Conservation (phyloP, 2,113 vertebrate species). For the Gorsachius goisagi region DNA sequence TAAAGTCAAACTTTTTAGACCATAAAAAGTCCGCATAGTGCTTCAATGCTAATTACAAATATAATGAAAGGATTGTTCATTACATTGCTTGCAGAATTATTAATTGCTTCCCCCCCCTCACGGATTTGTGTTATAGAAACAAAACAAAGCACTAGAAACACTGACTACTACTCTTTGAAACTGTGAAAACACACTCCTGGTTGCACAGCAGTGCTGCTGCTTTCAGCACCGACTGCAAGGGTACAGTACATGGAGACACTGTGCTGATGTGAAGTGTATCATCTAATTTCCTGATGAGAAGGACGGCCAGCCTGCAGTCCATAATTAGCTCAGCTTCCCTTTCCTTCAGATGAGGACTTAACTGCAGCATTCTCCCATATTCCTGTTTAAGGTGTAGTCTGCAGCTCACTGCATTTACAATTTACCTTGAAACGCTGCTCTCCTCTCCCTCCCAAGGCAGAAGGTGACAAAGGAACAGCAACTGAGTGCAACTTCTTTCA, state of each 20-base stretch:
- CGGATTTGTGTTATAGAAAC: neutral
- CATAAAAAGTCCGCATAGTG: neutral
- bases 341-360: neutral
- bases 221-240: neutral
- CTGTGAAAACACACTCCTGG: neutral
- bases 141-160: neutral
- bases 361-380: neutral
- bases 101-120: neutral
- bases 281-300: neutral
- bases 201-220: neutral
- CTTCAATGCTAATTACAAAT: neutral
- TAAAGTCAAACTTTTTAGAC: neutral
- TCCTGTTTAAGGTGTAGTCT: neutral
- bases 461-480: neutral
- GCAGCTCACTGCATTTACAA: neutral
- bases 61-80: neutral
- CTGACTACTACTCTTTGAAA: neutral
- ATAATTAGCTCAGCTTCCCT: neutral
- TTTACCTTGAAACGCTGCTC: neutral
- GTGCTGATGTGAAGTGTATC: fast-evolving
- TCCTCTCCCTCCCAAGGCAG: neutral
- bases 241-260: fast-evolving
- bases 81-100: neutral
- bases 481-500: neutral
- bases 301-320: neutral